These are phyloP conservation scores for Microtus oregoni DNA, from an alignment of 2,113 vertebrate genomes.

Conservation along the genomic window DNA sequence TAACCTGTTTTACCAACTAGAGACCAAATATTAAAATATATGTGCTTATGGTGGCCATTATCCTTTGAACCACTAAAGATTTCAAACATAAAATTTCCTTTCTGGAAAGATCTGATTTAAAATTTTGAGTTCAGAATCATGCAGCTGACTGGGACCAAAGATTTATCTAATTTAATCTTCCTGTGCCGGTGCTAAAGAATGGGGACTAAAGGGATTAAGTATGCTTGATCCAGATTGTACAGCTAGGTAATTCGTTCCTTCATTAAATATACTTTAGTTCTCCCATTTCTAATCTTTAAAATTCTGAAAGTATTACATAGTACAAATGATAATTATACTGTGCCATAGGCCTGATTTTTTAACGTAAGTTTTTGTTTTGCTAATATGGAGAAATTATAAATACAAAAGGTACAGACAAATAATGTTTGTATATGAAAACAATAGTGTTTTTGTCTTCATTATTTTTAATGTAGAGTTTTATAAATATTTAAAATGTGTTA, in stretches of 20 bases:
- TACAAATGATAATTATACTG: not conserved
- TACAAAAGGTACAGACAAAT: not conserved
- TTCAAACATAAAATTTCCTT: not conserved
- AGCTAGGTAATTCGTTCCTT: not conserved
- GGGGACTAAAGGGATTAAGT: not conserved
- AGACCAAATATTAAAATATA: not conserved
- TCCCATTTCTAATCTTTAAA: not conserved
- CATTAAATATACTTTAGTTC: not conserved
- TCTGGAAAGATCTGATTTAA: not conserved
- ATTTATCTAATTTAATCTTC: not conserved
- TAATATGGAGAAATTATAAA: not conserved
- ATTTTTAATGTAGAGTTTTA: not conserved
- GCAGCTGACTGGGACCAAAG: not conserved
- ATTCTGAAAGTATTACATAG: not conserved
- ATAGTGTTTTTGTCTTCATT: not conserved
- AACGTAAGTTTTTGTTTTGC: not conserved
- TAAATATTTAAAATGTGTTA: slow-evolving; percentile 35
- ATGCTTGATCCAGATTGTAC: not conserved
- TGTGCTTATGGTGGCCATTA: not conserved
- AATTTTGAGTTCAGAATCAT: not conserved
- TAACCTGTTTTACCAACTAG: not conserved
- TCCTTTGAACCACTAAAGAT: not conserved
- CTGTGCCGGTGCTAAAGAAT: not conserved
- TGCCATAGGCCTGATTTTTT: not conserved
- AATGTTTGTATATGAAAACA: not conserved